Evolutionary conservation across 1,140 invertebrate species (phyloP), one percentile per base, ranked within the genome.

Genomic region (Amyelois transitella): DNA sequence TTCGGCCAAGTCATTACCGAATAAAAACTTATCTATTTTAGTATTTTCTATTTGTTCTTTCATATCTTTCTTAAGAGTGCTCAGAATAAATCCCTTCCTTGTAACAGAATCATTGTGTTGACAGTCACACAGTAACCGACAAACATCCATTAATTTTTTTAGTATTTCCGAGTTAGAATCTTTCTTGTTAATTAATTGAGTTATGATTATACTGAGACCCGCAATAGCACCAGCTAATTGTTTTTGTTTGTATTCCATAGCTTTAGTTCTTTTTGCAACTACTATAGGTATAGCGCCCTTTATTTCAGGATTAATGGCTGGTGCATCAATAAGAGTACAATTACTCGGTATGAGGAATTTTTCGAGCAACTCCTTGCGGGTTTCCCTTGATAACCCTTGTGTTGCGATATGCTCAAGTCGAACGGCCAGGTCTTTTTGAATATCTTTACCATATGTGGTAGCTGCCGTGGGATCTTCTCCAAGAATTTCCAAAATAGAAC

Each of bases 31-130:
- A 22, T 59, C 57, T 21, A 54, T 22, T 20, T 43, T 43, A 18
- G 51, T 50, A n/a, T 43, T 59, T 24, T 59, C 44, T 14, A 59
- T 18, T 20, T 49, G 45, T 6, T 59, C 57, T 32, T 51, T 59
- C 10, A 53, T 24, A 21, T 59, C 57, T 45, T 59, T 59, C 21
- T 53, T 59, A 14, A 59, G 4, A 8, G 51, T 12, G 12, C 2
- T 6, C 18, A 59, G 8, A 14, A 59, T 52, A 14, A 50, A 59
- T n/a, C 53, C 53, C 18, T 47, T 28, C 22, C 57, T 59, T 0
- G 51, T 54, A 6, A 22, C 6, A 4, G 57, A 53, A 10, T 59
- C 57, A 19, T 7, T n/a, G 43, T 59, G 20, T 54, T 59, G 57
- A 38, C 45, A 53, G 32, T 54, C 48, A 25, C n/a, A n/a, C n/a